phyloP scores from a whole-genome alignment of 2,888 invertebrate genomes.

The Phymatocera aterrima region DNA sequence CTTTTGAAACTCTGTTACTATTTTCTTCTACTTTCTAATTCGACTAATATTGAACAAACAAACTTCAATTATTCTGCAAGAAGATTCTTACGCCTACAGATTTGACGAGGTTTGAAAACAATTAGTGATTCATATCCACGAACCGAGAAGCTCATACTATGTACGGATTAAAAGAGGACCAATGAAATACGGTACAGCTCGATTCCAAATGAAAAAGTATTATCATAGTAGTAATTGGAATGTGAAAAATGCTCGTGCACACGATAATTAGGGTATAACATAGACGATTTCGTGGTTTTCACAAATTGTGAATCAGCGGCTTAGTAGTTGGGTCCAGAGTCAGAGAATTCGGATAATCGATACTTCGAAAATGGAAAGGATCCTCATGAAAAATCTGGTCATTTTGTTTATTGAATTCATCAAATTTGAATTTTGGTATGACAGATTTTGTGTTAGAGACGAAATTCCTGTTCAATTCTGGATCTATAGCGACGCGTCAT shows the following conservation, averaged over 20 bases:
- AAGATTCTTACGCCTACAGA: no score
- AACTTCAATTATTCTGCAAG: no score
- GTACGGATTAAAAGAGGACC: neutral
- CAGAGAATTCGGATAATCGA: neutral
- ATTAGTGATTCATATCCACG: neutral
- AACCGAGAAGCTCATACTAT: neutral
- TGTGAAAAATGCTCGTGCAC: neutral
- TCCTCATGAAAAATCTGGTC: no score
- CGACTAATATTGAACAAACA: no score
- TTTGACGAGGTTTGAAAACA: no score
- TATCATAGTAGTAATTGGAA: neutral
- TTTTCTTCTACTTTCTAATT: no score
- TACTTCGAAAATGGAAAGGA: neutral
- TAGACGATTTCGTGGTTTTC: neutral
- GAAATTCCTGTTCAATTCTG: no score
- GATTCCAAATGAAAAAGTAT: neutral
- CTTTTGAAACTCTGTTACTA: no score
- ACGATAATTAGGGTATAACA: neutral
- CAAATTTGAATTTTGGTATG: no score
- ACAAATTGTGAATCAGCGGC: neutral
- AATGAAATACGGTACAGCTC: conserved; percentile 10
- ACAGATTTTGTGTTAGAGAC: no score
- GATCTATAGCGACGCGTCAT: no score
- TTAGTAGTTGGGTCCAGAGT: neutral
- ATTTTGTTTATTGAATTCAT: neutral